Evolutionary conservation across 2,888 invertebrate species (phyloP).

Genomic region (Lacanobia wlatinum): DNA sequence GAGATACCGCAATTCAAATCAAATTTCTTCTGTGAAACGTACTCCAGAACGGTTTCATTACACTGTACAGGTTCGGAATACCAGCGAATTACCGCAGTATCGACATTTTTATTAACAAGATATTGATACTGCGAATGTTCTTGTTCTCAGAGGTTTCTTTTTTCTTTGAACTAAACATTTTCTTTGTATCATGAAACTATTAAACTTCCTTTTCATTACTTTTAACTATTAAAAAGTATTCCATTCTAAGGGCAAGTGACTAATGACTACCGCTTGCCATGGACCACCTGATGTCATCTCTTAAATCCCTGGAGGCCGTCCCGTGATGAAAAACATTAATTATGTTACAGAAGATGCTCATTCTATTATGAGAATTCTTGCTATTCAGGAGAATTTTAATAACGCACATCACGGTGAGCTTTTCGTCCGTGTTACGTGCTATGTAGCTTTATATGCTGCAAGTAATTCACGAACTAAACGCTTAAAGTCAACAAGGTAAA

Average conservation of each 20-base stretch:
- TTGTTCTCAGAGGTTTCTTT: background rate
- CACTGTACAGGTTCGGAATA: slow-evolving; percentile 36
- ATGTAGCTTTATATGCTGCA: slow-evolving; percentile 46
- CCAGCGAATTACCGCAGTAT: slow-evolving; percentile 30
- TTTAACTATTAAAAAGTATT: slow-evolving; percentile 29
- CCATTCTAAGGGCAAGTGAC: slow-evolving; percentile 17
- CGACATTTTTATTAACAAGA: slow-evolving; percentile 39
- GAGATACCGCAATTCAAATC: slow-evolving; percentile 61
- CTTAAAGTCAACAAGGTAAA: slow-evolving; percentile 70
- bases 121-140: slow-evolving; percentile 23
- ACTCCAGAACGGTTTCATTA: slow-evolving; percentile 51
- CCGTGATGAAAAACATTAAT: slow-evolving; percentile 39
- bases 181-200: slow-evolving; percentile 18
- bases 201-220: slow-evolving; percentile 16
- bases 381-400: slow-evolving; percentile 34
- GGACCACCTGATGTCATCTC: slow-evolving; percentile 30
- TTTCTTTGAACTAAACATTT: slow-evolving; percentile 12
- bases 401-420: slow-evolving; percentile 1
- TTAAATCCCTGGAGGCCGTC: slow-evolving; percentile 17
- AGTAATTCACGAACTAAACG: slow-evolving; percentile 70
- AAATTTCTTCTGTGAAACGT: slow-evolving; percentile 63
- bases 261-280: slow-evolving; percentile 35
- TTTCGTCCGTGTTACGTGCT: slow-evolving; percentile 6
- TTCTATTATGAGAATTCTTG: slow-evolving; percentile 36
- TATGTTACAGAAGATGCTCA: slow-evolving; percentile 33